Base-by-base conservation (phyloP, 1,140 invertebrate genomes). In the Vanessa atalanta region DNA sequence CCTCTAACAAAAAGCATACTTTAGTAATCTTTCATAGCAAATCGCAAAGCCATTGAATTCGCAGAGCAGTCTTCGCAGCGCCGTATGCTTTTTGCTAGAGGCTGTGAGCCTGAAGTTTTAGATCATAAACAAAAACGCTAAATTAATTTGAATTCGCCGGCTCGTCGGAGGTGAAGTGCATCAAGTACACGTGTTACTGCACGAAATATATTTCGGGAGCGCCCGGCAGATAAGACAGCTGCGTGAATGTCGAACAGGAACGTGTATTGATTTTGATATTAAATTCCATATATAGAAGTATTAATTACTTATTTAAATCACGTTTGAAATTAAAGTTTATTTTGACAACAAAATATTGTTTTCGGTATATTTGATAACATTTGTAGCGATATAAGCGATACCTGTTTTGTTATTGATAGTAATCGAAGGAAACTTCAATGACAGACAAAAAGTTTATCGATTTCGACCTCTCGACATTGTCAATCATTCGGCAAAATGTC, bases 31-130 rank as follows among this genome's bases (percentile, higher is more conserved):
- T 82, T 81, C 15, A 78, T 61, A 83, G 73, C 47, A 87, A 70
- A 82, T 83, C 81, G 85, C 84, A 79, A 70, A 86, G 85, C 84
- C 74, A 85, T 86, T 86, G 69, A 90, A 80, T 83, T 90, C 87
- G 87, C 87, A 86, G 66, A 73, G 88, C 88, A 85, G 75, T 82
- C 53, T 57, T 87, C 83, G 87, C 86, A 82, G 55, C 66, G 83
- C 82, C 74, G 82, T 88, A 88, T 88, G 86, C 83, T 89, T 88
- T 89, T 90, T 87, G 87, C 70, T 85, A 90, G 84, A 86, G 71
- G 79, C 70, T 75, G 72, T 71, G 64, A 61, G 70, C 48, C 68
- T 73, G 63, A 37, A 71, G 50, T 60, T 26, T 50, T 65, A 65
- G 20, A 50, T 51, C 16, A 47, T 15, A 16, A 61, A 37, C 20